These are phyloP conservation scores for Cataglyphis albicans DNA, from an alignment of 2,888 invertebrate genomes.

Conservation along the genomic window DNA sequence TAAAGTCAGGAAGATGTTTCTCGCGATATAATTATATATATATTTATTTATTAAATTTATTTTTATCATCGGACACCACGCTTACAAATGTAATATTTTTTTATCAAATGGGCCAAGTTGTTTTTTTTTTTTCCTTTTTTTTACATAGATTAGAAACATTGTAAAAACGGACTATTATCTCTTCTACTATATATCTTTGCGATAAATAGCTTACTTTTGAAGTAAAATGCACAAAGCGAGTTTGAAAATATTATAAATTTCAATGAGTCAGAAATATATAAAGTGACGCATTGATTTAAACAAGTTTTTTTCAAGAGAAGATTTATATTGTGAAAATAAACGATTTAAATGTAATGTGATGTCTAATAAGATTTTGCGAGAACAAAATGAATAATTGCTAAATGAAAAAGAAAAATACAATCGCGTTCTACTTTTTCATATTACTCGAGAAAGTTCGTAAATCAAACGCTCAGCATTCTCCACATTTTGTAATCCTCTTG, in stretches of 20 bases:
- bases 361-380: neutral
- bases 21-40: neutral
- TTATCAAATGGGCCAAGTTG: neutral
- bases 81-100: neutral
- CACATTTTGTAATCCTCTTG: neutral
- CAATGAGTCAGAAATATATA: neutral
- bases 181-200: neutral
- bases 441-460: neutral
- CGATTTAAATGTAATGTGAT: neutral
- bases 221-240: neutral
- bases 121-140: neutral
- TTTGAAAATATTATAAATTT: neutral
- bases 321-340: neutral
- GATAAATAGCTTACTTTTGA: slow-evolving; percentile 13
- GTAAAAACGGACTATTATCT: neutral
- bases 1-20: neutral
- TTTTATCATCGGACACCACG: neutral
- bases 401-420: neutral
- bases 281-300: neutral
- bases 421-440: neutral
- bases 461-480: neutral
- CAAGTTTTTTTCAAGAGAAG: neutral
- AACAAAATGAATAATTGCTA: neutral
- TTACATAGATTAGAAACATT: neutral
- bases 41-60: neutral